phyloP scores from a whole-genome alignment of 2,113 vertebrate genomes.

The Myotis yumanensis region DNA sequence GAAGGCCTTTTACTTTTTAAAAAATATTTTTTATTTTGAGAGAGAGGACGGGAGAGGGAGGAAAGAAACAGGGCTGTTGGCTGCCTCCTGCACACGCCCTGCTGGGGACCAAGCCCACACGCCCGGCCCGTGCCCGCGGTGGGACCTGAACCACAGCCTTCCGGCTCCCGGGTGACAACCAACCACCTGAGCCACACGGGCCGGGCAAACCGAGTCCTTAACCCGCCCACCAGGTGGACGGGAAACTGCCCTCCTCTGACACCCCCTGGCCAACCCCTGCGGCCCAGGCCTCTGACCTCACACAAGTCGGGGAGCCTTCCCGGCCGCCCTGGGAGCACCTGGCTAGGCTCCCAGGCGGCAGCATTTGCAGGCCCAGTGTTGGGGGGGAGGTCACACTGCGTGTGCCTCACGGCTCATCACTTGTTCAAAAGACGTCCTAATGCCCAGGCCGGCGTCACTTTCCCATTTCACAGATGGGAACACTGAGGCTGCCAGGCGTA shows the following conservation, averaged over 20 bases:
- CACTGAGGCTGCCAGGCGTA: neutral
- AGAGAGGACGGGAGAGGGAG: no score
- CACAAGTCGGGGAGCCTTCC: neutral
- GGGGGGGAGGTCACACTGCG: neutral
- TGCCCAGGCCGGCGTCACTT: neutral
- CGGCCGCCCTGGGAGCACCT: neutral
- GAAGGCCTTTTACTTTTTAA: neutral
- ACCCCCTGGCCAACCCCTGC: neutral
- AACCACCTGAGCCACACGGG: no score
- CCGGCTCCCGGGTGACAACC: no score
- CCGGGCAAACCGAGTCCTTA: neutral
- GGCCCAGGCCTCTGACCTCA: neutral
- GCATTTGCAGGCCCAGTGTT: no score
- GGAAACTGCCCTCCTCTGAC: accelerated
- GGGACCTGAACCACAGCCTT: no score
- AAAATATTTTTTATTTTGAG: no score
- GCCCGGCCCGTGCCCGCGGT: no score
- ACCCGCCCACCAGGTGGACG: neutral
- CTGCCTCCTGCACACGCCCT: no score
- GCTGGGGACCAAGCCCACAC: no score
- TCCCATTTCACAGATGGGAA: neutral
- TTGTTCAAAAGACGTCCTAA: no score
- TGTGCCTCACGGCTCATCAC: neutral
- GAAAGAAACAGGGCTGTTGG: no score
- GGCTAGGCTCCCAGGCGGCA: neutral